Evolutionary conservation across 2,113 vertebrate species (phyloP), one percentile per base, ranked within the genome.

Genomic region (Petrocephalus zakoni): DNA sequence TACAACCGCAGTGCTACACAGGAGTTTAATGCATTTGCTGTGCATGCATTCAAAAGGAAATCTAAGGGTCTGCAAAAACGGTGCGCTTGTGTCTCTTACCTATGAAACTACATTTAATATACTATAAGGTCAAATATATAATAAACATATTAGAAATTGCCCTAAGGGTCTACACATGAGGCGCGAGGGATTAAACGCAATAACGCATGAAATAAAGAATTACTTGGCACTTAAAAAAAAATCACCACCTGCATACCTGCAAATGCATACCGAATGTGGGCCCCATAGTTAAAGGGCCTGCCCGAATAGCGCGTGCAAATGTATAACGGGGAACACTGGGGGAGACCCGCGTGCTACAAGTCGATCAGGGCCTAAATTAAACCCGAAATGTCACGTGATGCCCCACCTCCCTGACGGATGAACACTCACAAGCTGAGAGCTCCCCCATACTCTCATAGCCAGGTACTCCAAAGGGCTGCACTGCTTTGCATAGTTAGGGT

Each of bases 401-500:
- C 22, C 21, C 82, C 22, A 49, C 5, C 49, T 52, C 21, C 47
- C 82, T 15, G 49, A 52, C 11, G n/a, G 22, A 85, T 22, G 21
- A 75, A 75, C 5, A 78, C 72, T 78, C 8, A 10, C 72, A 42
- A 42, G 19, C 19, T 64, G 53, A 22, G 56, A 21, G n/a, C 15
- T 11, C 9, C 5, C 1, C 25, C 5, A 22, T 87, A 51, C 17
- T 51, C 21, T 55, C 34, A 52, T 34, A 87, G 17, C 25, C 11
- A 49, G 37, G 17, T n/a, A 22, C 37, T 49, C 29, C 10, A 29
- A 72, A 88, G 52, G 55, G 85, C 93, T 91, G 93, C 93, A 94
- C 93, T 94, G 94, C 94, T 93, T 94, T 95, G 95, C 94, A 94
- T 95, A 95, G 94, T 94, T 93, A 93, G 92, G 93, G 92, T 93